Conservation (phyloP, 2,113 vertebrate species). For the Nicator chloris region DNA sequence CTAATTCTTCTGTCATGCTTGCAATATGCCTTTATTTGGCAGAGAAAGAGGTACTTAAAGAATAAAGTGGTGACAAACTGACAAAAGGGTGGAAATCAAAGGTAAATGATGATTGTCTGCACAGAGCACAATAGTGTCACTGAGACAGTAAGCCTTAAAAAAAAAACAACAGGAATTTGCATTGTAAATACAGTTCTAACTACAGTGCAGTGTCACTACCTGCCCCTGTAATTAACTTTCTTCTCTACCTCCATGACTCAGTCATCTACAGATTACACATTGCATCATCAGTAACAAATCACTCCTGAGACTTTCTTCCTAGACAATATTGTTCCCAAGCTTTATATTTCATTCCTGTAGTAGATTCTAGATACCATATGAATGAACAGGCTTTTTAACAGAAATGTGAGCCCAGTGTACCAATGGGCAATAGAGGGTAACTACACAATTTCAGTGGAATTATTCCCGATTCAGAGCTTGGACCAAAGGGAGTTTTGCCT, state of each 20-base stretch:
- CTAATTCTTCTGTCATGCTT: not conserved
- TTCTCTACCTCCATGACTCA: constrained; percentile 57
- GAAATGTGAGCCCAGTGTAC: not conserved
- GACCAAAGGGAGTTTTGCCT: not conserved
- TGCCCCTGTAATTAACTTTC: constrained; percentile 62
- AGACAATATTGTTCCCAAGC: constrained; percentile 17
- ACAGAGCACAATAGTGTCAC: not conserved
- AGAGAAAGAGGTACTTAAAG: not conserved
- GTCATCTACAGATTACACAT: constrained; percentile 49
- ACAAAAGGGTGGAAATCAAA: constrained; percentile 21
- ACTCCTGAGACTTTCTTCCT: constrained; percentile 26
- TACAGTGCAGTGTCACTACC: not conserved
- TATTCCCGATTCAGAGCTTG: not conserved
- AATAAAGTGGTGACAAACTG: constrained; percentile 26
- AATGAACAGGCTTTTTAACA: not conserved
- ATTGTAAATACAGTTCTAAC: constrained; percentile 20
- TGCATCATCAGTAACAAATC: constrained; percentile 46
- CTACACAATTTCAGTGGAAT: not conserved
- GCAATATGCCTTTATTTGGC: not conserved
- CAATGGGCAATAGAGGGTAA: not conserved
- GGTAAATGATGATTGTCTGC: not conserved
- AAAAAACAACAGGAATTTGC: constrained; percentile 29
- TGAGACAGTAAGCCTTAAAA: constrained; percentile 17
- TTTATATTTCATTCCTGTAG: not conserved
- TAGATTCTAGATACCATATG: not conserved